Base-by-base conservation (phyloP, 2,888 invertebrate genomes). In the Drosophila hamatofila region DNA sequence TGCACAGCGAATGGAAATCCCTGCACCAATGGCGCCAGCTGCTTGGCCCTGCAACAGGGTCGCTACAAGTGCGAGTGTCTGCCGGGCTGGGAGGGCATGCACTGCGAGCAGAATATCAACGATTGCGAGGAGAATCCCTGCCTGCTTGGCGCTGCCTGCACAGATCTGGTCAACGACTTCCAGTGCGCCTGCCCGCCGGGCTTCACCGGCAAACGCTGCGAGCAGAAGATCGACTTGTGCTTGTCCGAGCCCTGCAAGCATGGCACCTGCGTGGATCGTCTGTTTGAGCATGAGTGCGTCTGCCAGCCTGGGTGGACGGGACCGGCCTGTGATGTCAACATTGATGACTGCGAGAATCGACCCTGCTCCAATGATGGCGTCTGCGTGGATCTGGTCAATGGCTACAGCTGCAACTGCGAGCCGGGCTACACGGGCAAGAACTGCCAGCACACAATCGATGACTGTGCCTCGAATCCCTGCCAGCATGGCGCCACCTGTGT, bases 61-160 rank as follows among this genome's bases (percentile, higher is more conserved):
- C 94, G 98, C 80, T 98, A 96, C 93, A 96, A 97, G 92, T 99
- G 99, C 92, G 97, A 98, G 92, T 99, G 99, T 92, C 94, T 97
- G 60, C 96, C 98, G 23, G 99, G 99, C 44, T 99, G 99, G 99
- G 98, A 98, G 92, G 99, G 99, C 69, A 96, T 97, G 84, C 96
- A 96, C 71, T 99, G 99, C 92, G 98, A 98, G 91, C 94, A 94
- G n/a, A 98, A 98, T 91, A 97, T 96, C 74, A 96, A 99, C 90
- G 98, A 99, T 91, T 99, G 98, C 92, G 96, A 97, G 8, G 98
- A 98, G 92, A 96, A 96, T 79, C 98, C 98, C 30, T 98, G 98
- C 91, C 94, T 98, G 1, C 93, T 99, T 30, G 97, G 96, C 1
- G 96, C 98, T 1, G 97, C 97, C 80, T 99, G 99, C 92, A 98